Evolutionary conservation across 2,113 vertebrate species (phyloP), one percentile per base, ranked within the genome.

Genomic region (Rhea americana): DNA sequence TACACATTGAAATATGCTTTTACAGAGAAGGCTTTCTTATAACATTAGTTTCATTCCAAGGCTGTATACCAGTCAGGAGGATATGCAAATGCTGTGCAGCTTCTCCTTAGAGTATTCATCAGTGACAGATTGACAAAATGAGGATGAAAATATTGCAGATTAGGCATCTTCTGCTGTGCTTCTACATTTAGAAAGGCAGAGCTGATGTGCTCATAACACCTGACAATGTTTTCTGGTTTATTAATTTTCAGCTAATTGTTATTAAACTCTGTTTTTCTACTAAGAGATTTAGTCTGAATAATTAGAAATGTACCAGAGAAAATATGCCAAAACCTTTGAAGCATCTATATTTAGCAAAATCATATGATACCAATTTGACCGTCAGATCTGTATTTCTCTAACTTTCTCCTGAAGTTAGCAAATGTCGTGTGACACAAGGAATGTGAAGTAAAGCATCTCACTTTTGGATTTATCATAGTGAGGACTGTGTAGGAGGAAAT

Each of bases 321-420:
- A 94, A 87, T 66, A 62, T 47, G 37, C 35, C 56, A 70, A 59
- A 65, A 84, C 58, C 41, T 76, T 45, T 91, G 53, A 53, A 66
- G 32, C 17, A 25, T 77, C 73, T 95, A 47, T 91, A 83, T 90
- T 91, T 88, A 94, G 81, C 41, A 37, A 78, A 90, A 62, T 47
- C 77, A 48, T 58, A 70, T 74, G 71, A 89, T 71, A 79, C n/a
- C 51, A 85, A 43, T 73, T 84, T 87, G 87, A 95, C 89, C 89
- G 92, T 89, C 89, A 92, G 82, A 87, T 26, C n/a, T 63, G 13
- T 50, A 58, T 85, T 82, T 82, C 41, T 66, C 20, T 78, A 43
- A 78, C 30, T 81, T 90, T 65, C 24, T 70, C 25, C 17, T 67
- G 41, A 91, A 87, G 50, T 62, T 76, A 63, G 30, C 19, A 76